These are phyloP conservation scores for Nesogale talazaci DNA, from an alignment of 2,113 vertebrate genomes.

Conservation along the genomic window DNA sequence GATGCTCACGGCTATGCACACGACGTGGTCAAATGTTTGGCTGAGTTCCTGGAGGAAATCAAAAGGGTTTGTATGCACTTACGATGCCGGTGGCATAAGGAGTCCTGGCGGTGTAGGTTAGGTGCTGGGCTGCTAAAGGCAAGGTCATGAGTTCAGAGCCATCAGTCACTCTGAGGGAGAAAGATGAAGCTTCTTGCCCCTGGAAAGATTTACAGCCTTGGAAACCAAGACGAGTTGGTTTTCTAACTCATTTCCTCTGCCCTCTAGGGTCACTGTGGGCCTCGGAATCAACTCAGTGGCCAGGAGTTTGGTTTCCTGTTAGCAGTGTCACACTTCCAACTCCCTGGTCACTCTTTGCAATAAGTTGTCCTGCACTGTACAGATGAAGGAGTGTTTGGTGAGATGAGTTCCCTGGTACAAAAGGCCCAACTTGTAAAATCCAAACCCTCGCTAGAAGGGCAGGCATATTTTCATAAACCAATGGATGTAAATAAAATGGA, in stretches of 20 bases:
- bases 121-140: too few relatives aligned
- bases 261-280: too few relatives aligned
- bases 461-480: not conserved
- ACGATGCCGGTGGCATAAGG: not conserved
- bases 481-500: not conserved
- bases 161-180: too few relatives aligned
- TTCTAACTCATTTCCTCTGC: too few relatives aligned
- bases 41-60: not conserved
- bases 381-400: not conserved
- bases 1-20: not conserved
- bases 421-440: not conserved
- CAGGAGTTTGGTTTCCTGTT: too few relatives aligned
- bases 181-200: too few relatives aligned
- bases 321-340: not conserved
- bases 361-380: not conserved
- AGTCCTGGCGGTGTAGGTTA: too few relatives aligned
- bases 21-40: not conserved
- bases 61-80: not conserved
- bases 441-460: not conserved
- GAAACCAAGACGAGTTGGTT: too few relatives aligned
- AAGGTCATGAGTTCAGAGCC: too few relatives aligned
- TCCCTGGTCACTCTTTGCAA: not conserved
- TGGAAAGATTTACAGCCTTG: too few relatives aligned
- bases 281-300: too few relatives aligned
- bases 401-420: not conserved